phyloP scores from a whole-genome alignment of 2,888 invertebrate species.

The Anodontia alba region DNA sequence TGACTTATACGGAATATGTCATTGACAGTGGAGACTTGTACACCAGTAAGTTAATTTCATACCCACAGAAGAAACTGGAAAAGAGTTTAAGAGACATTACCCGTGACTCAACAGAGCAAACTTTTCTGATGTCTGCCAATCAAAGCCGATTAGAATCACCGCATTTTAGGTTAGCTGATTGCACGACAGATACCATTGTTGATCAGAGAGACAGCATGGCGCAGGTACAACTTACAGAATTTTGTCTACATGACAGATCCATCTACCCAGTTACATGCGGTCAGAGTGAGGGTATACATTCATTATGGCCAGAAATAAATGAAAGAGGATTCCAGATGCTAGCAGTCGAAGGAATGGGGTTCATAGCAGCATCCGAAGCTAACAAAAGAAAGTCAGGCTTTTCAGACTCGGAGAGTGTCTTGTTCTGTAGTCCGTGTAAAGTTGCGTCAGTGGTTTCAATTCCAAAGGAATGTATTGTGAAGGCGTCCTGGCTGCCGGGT shows the following conservation, averaged over 20 bases:
- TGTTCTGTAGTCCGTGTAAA: constrained; percentile 35
- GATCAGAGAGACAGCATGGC: not conserved
- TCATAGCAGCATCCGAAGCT: not conserved
- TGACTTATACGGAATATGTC: constrained; percentile 4
- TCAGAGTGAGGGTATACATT: constrained; percentile 22
- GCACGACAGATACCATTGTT: not conserved
- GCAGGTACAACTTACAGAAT: constrained; percentile 5
- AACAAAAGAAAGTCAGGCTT: not conserved
- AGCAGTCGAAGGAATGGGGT: constrained; percentile 36
- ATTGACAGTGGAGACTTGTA: constrained; percentile 27
- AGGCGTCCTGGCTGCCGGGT: not conserved
- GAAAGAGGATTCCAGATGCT: constrained; percentile 33
- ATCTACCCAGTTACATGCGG: constrained; percentile 26
- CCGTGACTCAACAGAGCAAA: constrained; percentile 8
- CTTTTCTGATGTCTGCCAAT: constrained; percentile 30
- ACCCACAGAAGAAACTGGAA: constrained; percentile 26
- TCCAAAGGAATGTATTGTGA: constrained; percentile 31
- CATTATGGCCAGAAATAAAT: constrained; percentile 36
- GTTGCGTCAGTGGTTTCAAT: constrained; percentile 22
- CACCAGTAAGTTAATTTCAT: constrained; percentile 26
- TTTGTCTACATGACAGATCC: constrained; percentile 28
- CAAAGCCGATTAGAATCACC: constrained; percentile 20
- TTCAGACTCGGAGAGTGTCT: not conserved
- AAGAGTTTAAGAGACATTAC: constrained; percentile 30
- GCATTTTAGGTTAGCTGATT: constrained; percentile 10